These are phyloP conservation scores for Halocynthia roretzi DNA, from an alignment of 23 tunicate genomes.

Conservation along the genomic window DNA sequence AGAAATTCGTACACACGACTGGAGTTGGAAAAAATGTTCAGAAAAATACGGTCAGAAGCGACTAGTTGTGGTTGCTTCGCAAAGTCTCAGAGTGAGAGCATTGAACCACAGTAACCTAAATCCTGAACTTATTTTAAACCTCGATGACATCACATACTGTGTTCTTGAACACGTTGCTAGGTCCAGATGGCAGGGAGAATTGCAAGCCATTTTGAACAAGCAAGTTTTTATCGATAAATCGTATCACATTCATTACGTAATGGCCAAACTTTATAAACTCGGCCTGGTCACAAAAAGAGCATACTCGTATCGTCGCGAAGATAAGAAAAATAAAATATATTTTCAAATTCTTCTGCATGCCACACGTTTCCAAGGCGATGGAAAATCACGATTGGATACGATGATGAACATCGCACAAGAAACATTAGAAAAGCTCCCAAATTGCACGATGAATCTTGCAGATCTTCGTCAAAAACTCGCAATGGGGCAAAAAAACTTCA, in stretches of 20 bases:
- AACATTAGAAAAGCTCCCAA: constrained; percentile 10
- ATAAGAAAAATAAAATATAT: constrained; percentile 32
- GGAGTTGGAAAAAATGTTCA: constrained; percentile 7
- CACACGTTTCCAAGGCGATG: constrained; percentile 16
- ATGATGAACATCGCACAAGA: constrained; percentile 21
- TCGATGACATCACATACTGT: constrained; percentile 47
- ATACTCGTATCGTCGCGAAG: constrained; percentile 47
- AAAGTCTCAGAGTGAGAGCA: constrained; percentile 31
- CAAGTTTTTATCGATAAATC: constrained; percentile 20
- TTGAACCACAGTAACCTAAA: constrained; percentile 27
- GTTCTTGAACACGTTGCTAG: constrained; percentile 74
- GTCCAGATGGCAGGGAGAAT: constrained; percentile 76
- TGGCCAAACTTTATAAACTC: constrained; percentile 20
- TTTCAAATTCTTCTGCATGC: constrained; percentile 47
- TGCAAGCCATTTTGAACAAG: constrained; percentile 57
- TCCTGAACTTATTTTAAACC: constrained; percentile 8
- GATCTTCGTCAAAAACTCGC: constrained; percentile 34
- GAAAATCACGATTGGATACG: constrained; percentile 10
- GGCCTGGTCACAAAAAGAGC: constrained; percentile 44
- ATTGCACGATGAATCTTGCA: constrained; percentile 13
- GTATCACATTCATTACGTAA: constrained; percentile 58
- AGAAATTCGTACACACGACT: constrained; percentile 1
- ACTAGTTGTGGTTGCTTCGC: constrained; percentile 74
- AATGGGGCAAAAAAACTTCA: constrained; percentile 3
- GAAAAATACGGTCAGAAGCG: constrained; percentile 32